phyloP scores from a whole-genome alignment of 2,888 invertebrate genomes.

The Eustalomyia histrio region DNA sequence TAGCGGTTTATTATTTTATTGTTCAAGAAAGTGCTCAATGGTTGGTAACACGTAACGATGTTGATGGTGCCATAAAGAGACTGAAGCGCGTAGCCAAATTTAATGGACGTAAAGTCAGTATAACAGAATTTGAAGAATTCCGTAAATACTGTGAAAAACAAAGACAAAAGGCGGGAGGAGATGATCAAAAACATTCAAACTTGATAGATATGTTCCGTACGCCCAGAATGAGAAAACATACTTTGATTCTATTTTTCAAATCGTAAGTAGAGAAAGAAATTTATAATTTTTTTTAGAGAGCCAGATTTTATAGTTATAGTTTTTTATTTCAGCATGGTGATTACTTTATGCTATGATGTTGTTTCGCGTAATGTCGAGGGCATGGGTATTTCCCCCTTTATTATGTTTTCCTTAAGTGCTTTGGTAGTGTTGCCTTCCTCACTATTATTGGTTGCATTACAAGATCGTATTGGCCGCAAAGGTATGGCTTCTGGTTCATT shows the following conservation, averaged over 20 bases:
- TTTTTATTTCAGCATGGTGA: constrained; percentile 80
- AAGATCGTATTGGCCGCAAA: constrained; percentile 80
- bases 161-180: constrained; percentile 74
- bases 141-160: constrained; percentile 78
- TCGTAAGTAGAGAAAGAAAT: constrained; percentile 80
- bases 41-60: constrained; percentile 81
- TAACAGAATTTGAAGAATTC: constrained; percentile 78
- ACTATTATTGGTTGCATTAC: constrained; percentile 75
- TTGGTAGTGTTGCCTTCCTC: constrained; percentile 82
- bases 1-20: constrained; percentile 80
- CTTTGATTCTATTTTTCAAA: constrained; percentile 82
- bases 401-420: constrained; percentile 82
- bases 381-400: constrained; percentile 81
- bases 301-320: too few relatives aligned
- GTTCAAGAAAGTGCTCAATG: constrained; percentile 84
- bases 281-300: too few relatives aligned
- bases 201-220: constrained; percentile 81
- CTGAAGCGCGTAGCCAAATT: constrained; percentile 81
- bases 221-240: constrained; percentile 81
- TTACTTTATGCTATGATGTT: constrained; percentile 83
- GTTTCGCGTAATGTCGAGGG: constrained; percentile 83
- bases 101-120: constrained; percentile 80
- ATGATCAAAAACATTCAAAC: constrained; percentile 75
- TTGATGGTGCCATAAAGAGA: constrained; percentile 81
- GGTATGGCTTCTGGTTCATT: constrained; percentile 82